A percentile compares a stretch with the other conserved stretches of the same genome.
Evolutionary conservation across 2,797 vertebrate species (phyloP).

Genomic region (Austrolebias charrua): DNA sequence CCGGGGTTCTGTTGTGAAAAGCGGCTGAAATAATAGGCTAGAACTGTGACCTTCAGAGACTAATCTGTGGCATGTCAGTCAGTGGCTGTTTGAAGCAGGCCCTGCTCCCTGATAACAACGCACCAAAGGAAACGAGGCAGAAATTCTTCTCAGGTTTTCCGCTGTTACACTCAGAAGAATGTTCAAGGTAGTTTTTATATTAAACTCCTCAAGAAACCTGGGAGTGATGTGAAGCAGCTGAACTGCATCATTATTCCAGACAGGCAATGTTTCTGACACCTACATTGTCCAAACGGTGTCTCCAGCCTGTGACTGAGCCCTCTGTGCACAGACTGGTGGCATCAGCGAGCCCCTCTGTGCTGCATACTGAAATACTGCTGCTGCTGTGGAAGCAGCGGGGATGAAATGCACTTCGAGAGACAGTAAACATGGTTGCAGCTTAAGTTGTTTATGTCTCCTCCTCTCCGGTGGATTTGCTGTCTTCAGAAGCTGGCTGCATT

Average conservation of each 20-base stretch:
- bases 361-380: conserved; percentile 58
- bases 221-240: conserved; percentile 45
- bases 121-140: conserved; percentile 44
- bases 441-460: conserved; percentile 64
- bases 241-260: conserved; percentile 69
- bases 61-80: conserved; percentile 77
- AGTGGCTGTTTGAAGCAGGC: conserved; percentile 64
- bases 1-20: conserved; percentile 76
- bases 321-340: conserved; percentile 71
- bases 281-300: conserved; percentile 75
- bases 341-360: conserved; percentile 56
- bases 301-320: conserved; percentile 66
- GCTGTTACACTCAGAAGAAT: conserved; percentile 33
- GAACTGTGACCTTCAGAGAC: conserved; percentile 75
- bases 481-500: conserved; percentile 61
- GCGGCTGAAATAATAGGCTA: conserved; percentile 70
- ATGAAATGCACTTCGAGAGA: conserved; percentile 68
- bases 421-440: conserved; percentile 64
- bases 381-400: conserved; percentile 51
- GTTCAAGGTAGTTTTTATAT: conserved; percentile 32
- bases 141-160: conserved; percentile 44
- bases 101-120: conserved; percentile 59
- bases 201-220: conserved; percentile 34
- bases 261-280: conserved; percentile 70
- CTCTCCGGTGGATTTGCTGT: conserved; percentile 62